Evolutionary conservation across 2,113 vertebrate genomes (phyloP).

Genomic region (Colinus virginianus): DNA sequence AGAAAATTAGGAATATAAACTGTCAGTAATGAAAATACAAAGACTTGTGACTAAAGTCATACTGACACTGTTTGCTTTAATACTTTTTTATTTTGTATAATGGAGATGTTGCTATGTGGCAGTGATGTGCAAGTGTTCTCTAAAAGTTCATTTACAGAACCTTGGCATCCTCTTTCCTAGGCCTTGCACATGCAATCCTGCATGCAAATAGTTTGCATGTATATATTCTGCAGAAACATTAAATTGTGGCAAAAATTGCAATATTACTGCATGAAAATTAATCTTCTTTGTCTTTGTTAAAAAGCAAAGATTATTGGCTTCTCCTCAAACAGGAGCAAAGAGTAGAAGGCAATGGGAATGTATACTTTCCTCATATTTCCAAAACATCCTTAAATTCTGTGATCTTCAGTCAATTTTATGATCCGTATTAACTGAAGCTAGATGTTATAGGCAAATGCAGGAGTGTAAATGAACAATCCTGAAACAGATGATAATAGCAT

Average conservation of each 20-base stretch:
- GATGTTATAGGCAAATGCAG: too few relatives aligned
- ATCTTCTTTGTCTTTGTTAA: not conserved
- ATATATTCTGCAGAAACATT: not conserved
- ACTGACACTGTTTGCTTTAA: not conserved
- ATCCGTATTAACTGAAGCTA: not conserved
- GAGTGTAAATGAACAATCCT: not conserved
- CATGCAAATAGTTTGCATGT: not conserved
- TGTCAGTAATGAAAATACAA: constrained; percentile 47
- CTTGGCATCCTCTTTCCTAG: not conserved
- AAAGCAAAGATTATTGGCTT: not conserved
- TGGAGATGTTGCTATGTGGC: not conserved
- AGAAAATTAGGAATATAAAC: constrained; percentile 15
- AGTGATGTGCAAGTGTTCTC: not conserved
- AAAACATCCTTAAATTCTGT: not conserved
- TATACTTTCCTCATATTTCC: not conserved
- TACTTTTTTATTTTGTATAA: not conserved
- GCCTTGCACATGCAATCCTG: not conserved
- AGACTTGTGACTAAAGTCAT: constrained; percentile 23
- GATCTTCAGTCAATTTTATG: not conserved
- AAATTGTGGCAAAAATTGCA: not conserved
- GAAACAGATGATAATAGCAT: not conserved
- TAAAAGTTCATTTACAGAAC: not conserved
- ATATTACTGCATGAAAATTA: not conserved
- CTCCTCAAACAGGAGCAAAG: not conserved
- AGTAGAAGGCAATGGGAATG: not conserved